Base-by-base conservation (phyloP, 1,140 invertebrate species). In the Apocrypta bakeri region DNA sequence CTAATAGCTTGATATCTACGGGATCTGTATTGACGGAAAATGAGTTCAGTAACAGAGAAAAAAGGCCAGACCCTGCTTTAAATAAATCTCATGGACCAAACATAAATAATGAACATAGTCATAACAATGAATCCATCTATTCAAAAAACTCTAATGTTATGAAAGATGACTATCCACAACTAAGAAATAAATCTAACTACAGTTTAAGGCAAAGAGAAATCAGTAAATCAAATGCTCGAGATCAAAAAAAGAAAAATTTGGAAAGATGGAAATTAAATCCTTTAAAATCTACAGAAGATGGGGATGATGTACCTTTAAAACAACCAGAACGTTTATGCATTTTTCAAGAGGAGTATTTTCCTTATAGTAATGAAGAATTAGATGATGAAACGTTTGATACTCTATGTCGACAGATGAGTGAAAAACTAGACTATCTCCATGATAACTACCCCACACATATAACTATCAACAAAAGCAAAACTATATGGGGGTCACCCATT, bases 401-500 rank as follows among this genome's bases (percentile, higher is more conserved):
- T 76, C 9, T 84, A 68, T 40, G 87, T 61, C 71, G 63, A 17
- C 69, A 69, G 21, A 33, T 89, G 80, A 83, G 71, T 63, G 69
- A 84, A 75, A 83, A 87, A 83, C 81, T 89, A 74, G 85, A 86
- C 76, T 78, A 85, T 68, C 66, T 85, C n/a, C 84, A 85, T 42
- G 83, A 88, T n/a, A n/a, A n/a, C n/a, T n/a, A n/a, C n/a, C n/a
- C n/a, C n/a, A n/a, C n/a, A 11, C 79, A 85, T 61, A 86, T 85
- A 68, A 83, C 14, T 72, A 24, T 1, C n/a, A 64, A 14, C 29
- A 48, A 81, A 74, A 42, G 78, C 68, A 81, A 85, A 64, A 85
- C 87, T 81, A 81, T 87, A 80, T 89, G 87, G 88, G 88, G 88
- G 83, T 84, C 87, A 86, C 88, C 88, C 87, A 88, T 89, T 81